A percentile compares a stretch with the other conserved stretches of the same genome.
Conservation (phyloP, 2,797 vertebrate species). For the Loris lydekkerianus region DNA sequence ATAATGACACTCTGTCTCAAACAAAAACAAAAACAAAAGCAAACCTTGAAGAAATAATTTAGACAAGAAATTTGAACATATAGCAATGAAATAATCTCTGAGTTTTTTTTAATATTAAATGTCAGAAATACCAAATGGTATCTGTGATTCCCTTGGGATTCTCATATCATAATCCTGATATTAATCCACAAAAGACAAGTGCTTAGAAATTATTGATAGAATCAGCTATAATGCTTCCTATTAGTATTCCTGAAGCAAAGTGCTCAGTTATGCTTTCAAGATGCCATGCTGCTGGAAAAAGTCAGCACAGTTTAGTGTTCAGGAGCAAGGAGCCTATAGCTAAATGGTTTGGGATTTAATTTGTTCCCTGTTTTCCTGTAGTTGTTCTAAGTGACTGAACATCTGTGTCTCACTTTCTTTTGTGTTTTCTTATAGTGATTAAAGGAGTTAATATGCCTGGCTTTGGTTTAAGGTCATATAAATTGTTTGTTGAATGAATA, state of each 20-base stretch:
- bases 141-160: not conserved
- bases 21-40: not conserved
- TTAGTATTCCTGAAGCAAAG: not conserved
- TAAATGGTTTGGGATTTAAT: not conserved
- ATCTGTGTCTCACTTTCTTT: not conserved
- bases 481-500: not conserved
- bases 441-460: not conserved
- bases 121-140: not conserved
- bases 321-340: not conserved
- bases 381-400: not conserved
- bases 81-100: not conserved
- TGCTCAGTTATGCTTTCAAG: not conserved
- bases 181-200: not conserved
- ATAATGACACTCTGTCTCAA: too few relatives aligned
- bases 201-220: not conserved
- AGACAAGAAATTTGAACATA: not conserved
- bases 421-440: not conserved
- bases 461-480: not conserved
- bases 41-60: not conserved
- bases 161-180: not conserved
- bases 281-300: not conserved
- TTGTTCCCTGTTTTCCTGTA: not conserved
- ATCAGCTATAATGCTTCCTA: not conserved
- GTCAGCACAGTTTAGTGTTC: not conserved
- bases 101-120: slow-evolving; percentile 10